Evolutionary conservation across 1,140 invertebrate genomes (phyloP).

Genomic region (Sweltsa coloradensis): DNA sequence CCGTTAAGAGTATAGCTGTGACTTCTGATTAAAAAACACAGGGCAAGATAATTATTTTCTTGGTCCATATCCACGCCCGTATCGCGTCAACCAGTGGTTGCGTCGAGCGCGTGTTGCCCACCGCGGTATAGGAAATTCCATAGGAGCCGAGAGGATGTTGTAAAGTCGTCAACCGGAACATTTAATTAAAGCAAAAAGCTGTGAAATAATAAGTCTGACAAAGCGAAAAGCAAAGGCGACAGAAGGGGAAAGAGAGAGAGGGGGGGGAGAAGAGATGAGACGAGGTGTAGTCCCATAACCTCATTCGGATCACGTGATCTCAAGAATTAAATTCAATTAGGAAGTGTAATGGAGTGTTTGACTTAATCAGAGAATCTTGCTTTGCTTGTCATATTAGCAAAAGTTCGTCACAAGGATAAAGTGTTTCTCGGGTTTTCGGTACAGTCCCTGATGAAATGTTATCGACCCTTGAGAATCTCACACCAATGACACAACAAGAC

Average conservation of each 20-base stretch:
- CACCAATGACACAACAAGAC: too few species aligned
- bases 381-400: slow-evolving; percentile 9
- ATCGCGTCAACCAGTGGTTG: too few species aligned
- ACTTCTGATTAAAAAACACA: too few species aligned
- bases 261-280: not conserved
- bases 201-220: not conserved
- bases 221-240: not conserved
- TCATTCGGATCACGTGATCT: slow-evolving; percentile 6
- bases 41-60: slow-evolving; percentile 1
- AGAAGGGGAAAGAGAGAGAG: not conserved
- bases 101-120: too few species aligned
- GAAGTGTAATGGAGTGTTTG: slow-evolving; percentile 11
- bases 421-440: too few species aligned
- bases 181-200: slow-evolving; percentile 10
- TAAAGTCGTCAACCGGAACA: slow-evolving; percentile 4
- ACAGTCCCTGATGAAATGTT: too few species aligned
- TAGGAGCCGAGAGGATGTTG: not conserved
- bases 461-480: too few species aligned
- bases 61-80: not conserved
- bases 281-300: too few species aligned
- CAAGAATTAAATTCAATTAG: slow-evolving; percentile 9
- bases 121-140: not conserved
- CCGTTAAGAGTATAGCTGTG: too few species aligned
- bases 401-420: too few species aligned
- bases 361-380: slow-evolving; percentile 3